Evolutionary conservation across 64 coral and sea anemone genomes (phyloP), one percentile per base, ranked within the genome.

Genomic region (Actinia equina): DNA sequence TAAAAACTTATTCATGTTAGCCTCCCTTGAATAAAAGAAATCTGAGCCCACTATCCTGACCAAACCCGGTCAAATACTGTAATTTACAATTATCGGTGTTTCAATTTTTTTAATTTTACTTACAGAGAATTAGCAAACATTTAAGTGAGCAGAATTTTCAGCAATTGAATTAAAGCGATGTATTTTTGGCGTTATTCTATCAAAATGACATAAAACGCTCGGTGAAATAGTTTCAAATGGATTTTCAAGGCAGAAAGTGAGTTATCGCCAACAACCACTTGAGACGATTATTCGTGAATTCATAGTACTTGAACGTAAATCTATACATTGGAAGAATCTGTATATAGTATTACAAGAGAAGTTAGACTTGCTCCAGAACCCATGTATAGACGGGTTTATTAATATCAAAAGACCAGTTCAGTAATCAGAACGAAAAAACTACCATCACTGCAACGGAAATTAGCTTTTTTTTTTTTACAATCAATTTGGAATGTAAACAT

Each of bases 401-500:
- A 74, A 74, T 74, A 74, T 20, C n/a, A 10, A n/a, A 27, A 65
- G 69, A 74, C 69, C 13, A 41, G 69, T 15, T 37, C 27, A 74
- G 69, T 74, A 26, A 30, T 74, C 23, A 74, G n/a, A 74, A 30
- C 69, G 69, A 26, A 74, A 74, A 26, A 41, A 30, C 69, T 3
- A 74, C 69, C 69, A 25, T 74, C n/a, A n/a, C 69, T 30, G 25
- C 7, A 41, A 37, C 69, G 69, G 69, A 74, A 74, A 74, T 74
- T 74, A 74, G 69, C 69, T 25, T 11, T 74, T 81, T 37, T 37
- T 37, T 49, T 81, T 81, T 81, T 81, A 49, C 78, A 52, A 81
- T 16, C 78, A 81, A 81, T 81, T 81, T 52, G 44, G 2, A 20
- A 81, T 81, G 78, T 81, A 81, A 44, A 81, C 78, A 81, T 7